Percentiles rank a stretch among this genome's conserved stretches.
Evolutionary conservation across 1,140 invertebrate genomes (phyloP).

Genomic region (Drosophila tropicalis): DNA sequence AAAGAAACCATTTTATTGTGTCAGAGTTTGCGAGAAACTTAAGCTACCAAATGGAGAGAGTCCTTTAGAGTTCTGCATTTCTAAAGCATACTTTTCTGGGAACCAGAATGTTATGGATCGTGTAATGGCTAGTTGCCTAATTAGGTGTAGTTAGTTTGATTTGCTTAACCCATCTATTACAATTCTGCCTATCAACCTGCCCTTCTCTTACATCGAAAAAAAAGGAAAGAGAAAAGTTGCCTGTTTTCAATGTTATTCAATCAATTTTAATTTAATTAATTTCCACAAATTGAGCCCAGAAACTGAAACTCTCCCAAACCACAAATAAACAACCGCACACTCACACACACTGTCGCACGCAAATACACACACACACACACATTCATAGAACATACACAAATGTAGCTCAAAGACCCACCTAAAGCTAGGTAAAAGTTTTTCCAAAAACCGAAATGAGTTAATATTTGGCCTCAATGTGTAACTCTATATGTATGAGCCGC

Average conservation of each 20-base stretch:
- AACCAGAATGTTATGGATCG: too few species aligned
- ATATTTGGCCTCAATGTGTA: constrained; percentile 66
- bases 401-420: constrained; percentile 20
- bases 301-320: constrained; percentile 18
- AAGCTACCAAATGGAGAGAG: too few species aligned
- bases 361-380: constrained; percentile 15
- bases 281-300: constrained; percentile 40
- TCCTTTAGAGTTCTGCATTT: too few species aligned
- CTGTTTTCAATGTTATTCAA: constrained; percentile 60
- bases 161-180: constrained; percentile 2
- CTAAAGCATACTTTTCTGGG: too few species aligned
- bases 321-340: constrained; percentile 27
- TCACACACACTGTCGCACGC: constrained; percentile 12
- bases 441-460: constrained; percentile 75
- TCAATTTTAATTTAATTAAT: constrained; percentile 80
- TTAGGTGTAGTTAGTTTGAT: too few species aligned
- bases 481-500: constrained; percentile 33
- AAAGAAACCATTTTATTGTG: too few species aligned
- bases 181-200: not conserved
- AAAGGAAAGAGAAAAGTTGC: not conserved
- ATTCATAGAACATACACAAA: constrained; percentile 23
- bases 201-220: not conserved
- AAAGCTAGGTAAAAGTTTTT: constrained; percentile 60
- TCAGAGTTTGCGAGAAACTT: not conserved
- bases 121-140: too few species aligned